phyloP scores from a whole-genome alignment of 2,797 vertebrate species.

The Remorina albescens region DNA sequence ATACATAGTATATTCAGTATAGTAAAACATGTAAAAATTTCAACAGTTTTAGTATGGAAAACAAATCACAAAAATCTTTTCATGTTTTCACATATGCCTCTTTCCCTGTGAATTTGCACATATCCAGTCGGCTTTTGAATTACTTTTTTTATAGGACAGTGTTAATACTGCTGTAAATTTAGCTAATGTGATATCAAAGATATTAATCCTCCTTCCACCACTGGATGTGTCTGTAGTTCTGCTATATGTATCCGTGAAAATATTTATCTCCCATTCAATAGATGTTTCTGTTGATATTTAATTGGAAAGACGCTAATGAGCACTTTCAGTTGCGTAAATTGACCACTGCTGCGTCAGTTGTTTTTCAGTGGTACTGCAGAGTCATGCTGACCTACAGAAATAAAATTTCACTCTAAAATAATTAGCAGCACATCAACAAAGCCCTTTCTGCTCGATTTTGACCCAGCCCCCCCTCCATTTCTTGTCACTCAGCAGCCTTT shows the following conservation, averaged over 20 bases:
- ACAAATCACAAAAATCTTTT: too few species aligned
- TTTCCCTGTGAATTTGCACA: too few species aligned
- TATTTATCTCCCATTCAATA: not conserved
- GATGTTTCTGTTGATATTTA: not conserved
- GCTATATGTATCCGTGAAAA: not conserved
- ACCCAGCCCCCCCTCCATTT: not conserved
- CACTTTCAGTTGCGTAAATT: not conserved
- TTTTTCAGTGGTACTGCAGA: not conserved
- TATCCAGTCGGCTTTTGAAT: not conserved
- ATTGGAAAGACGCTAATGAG: conserved; percentile 3
- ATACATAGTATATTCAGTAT: too few species aligned
- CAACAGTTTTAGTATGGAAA: not conserved
- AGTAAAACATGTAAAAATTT: not conserved
- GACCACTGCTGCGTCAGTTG: not conserved
- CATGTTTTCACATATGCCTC: not conserved
- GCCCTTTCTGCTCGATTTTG: not conserved
- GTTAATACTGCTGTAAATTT: not conserved
- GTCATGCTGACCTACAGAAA: not conserved
- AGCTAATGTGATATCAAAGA: too few species aligned
- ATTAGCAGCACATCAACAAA: not conserved
- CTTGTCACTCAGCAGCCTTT: conserved; percentile 1
- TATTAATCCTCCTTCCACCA: too few species aligned
- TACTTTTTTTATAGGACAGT: not conserved
- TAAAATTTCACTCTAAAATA: not conserved
- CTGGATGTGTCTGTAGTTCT: not conserved